phyloP scores from a whole-genome alignment of 2,797 vertebrate species.

The Oceanodroma leucorhoa region DNA sequence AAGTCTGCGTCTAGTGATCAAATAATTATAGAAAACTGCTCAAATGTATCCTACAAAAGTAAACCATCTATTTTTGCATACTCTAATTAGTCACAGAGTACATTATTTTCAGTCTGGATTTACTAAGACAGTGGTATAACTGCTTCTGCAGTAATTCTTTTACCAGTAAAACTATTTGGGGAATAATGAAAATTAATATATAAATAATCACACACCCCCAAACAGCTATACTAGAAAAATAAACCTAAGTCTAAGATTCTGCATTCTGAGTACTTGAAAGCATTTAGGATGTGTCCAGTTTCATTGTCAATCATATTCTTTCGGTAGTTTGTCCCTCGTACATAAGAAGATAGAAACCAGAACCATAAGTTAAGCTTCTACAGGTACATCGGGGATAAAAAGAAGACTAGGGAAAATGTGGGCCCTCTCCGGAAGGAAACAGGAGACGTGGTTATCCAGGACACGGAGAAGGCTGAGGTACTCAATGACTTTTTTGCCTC shows the following conservation, averaged over 20 bases:
- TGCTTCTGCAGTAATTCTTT: background rate
- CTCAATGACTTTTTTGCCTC: too few relatives aligned
- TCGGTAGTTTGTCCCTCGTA: background rate
- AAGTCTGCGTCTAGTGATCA: background rate
- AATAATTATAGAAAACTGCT: background rate
- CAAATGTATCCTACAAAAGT: background rate
- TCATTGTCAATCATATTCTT: background rate
- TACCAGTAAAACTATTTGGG: background rate
- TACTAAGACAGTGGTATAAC: background rate
- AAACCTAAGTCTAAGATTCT: background rate
- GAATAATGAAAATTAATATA: background rate
- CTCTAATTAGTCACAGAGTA: background rate
- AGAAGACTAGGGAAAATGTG: too few relatives aligned
- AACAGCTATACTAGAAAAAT: background rate
- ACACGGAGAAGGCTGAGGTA: too few relatives aligned
- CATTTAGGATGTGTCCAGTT: background rate
- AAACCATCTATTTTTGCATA: background rate
- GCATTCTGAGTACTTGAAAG: background rate
- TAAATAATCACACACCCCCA: background rate
- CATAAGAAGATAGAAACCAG: background rate
- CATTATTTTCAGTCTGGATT: background rate
- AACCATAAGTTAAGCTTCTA: background rate
- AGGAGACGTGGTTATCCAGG: too few relatives aligned
- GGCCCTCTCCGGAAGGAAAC: too few relatives aligned
- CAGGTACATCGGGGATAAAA: too few relatives aligned